These are phyloP conservation scores for Cyclargus thomasi DNA, from an alignment of 1,140 invertebrate genomes.

Conservation along the genomic window DNA sequence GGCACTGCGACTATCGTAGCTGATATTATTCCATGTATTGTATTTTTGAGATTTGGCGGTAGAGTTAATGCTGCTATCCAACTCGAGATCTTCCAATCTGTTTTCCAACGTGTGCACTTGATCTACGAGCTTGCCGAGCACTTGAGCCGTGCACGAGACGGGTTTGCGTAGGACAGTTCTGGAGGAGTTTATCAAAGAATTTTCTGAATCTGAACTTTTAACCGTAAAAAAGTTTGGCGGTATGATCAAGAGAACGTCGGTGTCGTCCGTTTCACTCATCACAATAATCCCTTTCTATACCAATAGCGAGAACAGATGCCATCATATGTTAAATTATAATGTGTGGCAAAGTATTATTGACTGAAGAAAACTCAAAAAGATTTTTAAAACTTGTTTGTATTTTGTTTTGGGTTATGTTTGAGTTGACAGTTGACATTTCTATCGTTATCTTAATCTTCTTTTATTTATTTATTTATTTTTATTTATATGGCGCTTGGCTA, in stretches of 20 bases:
- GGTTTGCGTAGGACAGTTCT: constrained; percentile 60
- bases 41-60: constrained; percentile 37
- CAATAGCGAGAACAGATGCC: constrained; percentile 33
- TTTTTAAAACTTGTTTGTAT: neutral
- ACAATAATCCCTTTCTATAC: constrained; percentile 43
- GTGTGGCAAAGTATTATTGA: constrained; percentile 6
- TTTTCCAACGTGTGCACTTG: constrained; percentile 78
- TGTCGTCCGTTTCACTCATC: constrained; percentile 90
- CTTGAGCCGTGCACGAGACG: constrained; percentile 58
- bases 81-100: constrained; percentile 72
- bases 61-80: constrained; percentile 42
- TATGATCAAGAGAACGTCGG: constrained; percentile 84
- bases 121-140: constrained; percentile 78
- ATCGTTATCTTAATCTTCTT: no score
- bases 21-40: constrained; percentile 46
- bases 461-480: no score
- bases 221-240: constrained; percentile 83
- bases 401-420: constrained; percentile 17
- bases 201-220: constrained; percentile 75
- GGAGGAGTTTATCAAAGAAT: constrained; percentile 51
- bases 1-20: constrained; percentile 42
- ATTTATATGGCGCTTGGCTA: no score
- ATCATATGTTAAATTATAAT: constrained; percentile 33
- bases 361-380: neutral
- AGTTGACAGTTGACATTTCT: no score